Base-by-base conservation (phyloP, 2,113 vertebrate species). In the Thunnus maccoyii region DNA sequence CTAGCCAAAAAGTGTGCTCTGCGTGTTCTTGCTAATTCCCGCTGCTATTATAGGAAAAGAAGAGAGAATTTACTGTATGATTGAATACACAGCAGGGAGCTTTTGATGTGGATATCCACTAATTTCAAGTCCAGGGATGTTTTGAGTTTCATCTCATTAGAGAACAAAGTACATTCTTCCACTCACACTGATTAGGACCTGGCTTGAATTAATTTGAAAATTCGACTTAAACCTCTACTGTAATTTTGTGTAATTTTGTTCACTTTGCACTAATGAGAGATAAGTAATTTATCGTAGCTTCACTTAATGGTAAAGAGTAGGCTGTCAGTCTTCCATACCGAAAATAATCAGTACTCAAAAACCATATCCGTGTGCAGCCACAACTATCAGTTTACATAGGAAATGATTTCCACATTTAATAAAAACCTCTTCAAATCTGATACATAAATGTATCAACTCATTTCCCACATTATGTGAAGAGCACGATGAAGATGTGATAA, bases 81-180 rank as follows among this genome's bases (percentile, higher is more conserved):
- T 12, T 73, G 41, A 88, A 88, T 4, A 54, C 67, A 71, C 72
- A 69, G 79, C 61, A 48, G 75, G 74, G 62, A 81, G 80, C 77
- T 69, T 89, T 88, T 89, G 78, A 90, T 84, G 83, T 88, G 65
- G 70, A 76, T 85, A 80, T 86, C 70, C 44, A 2, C 80, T 90
- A 25, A 83, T 85, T 90, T 82, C 72, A 74, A 72, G 72, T 83
- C 76, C 51, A 75, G 75, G 50, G 88, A 84, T 55, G 76, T 82
- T 86, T 80, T 20, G 36, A 76, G 79, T 79, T 85, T 85, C 82
- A 73, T 74, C 80, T 90, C 85, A 89, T 88, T 85, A 70, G 65
- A 74, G 68, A 86, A 84, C 65, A 83, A 80, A 88, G 83, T 85
- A 73, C 56, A 64, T 69, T 58, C 60, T 71, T 79, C 63, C 44